Conservation (phyloP, 2,113 vertebrate genomes). For the Vulpes vulpes region DNA sequence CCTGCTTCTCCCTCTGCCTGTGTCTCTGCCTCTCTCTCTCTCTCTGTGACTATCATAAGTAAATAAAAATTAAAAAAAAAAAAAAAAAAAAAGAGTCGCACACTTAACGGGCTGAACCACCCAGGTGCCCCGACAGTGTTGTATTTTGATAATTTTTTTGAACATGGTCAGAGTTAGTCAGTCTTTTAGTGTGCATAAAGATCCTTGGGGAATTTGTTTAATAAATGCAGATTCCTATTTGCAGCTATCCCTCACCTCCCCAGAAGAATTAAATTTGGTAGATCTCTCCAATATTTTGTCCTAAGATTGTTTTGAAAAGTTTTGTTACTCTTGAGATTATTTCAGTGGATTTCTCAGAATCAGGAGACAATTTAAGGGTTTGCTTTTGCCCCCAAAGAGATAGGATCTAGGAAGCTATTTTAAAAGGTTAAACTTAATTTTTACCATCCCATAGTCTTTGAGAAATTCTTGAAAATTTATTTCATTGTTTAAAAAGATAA, state of each 20-base stretch:
- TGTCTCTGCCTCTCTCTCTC: no score
- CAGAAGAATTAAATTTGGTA: background rate
- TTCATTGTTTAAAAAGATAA: constrained; percentile 1
- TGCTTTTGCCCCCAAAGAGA: background rate
- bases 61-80: no score
- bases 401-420: background rate
- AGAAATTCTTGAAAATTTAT: background rate
- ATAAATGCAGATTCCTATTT: background rate
- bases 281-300: background rate
- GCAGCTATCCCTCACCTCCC: no score
- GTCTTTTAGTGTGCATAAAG: background rate
- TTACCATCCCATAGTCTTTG: background rate
- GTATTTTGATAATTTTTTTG: background rate
- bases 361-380: background rate
- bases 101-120: no score
- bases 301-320: background rate
- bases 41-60: no score
- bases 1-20: no score
- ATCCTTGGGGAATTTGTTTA: background rate
- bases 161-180: background rate
- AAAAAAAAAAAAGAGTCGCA: no score
- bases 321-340: constrained; percentile 33
- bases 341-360: constrained; percentile 20
- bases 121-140: no score
- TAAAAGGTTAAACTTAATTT: constrained; percentile 2